phyloP scores from a whole-genome alignment of 2,888 invertebrate species.

The Patella caerulea region DNA sequence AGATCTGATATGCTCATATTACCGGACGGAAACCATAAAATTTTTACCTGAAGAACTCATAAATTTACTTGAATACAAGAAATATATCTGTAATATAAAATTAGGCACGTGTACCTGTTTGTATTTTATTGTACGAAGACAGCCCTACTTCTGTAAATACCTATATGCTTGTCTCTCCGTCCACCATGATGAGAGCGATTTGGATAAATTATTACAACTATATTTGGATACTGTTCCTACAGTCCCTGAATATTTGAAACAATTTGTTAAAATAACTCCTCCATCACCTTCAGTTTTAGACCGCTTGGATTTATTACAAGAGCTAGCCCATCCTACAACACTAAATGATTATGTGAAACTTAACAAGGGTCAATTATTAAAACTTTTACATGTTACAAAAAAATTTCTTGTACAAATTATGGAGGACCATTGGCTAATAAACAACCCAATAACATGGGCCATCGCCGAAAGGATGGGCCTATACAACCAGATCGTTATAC shows the following conservation, averaged over 20 bases:
- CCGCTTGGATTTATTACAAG: neutral
- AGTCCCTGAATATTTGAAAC: neutral
- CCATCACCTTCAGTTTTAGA: neutral
- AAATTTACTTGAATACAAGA: neutral
- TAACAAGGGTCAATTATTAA: neutral
- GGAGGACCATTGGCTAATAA: neutral
- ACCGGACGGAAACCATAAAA: neutral
- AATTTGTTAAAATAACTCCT: neutral
- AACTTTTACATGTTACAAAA: neutral
- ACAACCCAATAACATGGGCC: neutral
- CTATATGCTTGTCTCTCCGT: slow-evolving; percentile 2
- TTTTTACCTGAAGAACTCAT: neutral
- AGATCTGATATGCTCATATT: neutral
- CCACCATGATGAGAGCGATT: neutral
- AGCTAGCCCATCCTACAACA: neutral
- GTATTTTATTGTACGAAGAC: neutral
- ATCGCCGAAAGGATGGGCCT: neutral
- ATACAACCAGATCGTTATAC: neutral
- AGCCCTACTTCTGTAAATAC: neutral
- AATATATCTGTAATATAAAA: neutral
- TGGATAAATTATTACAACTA: neutral
- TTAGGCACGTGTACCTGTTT: neutral
- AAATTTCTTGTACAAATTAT: neutral
- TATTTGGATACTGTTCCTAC: neutral
- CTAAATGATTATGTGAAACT: neutral